These are phyloP conservation scores for Cataglyphis hispanica DNA, from an alignment of 1,140 invertebrate species.

Conservation along the genomic window DNA sequence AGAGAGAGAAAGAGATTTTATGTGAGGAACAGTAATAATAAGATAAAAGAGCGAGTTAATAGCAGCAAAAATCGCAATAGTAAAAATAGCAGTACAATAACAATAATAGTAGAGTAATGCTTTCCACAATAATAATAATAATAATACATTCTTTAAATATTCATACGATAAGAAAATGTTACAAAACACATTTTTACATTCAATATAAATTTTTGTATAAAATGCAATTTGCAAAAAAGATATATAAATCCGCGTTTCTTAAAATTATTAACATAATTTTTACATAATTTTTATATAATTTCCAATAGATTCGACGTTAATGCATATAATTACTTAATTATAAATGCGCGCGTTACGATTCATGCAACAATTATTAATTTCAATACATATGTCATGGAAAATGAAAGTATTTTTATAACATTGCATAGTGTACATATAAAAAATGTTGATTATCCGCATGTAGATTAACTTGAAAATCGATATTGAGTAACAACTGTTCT, in stretches of 20 bases:
- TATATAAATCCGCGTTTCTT: constrained; percentile 4
- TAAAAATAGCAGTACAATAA: constrained; percentile 60
- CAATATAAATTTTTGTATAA: constrained; percentile 44
- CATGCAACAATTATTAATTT: constrained; percentile 42
- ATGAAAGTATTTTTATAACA: constrained; percentile 31
- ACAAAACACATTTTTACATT: constrained; percentile 26
- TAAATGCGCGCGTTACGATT: constrained; percentile 41
- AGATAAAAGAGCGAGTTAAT: constrained; percentile 42
- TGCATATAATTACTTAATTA: constrained; percentile 42
- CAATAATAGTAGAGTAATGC: constrained; percentile 63
- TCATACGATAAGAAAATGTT: constrained; percentile 29
- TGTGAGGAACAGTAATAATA: constrained; percentile 55
- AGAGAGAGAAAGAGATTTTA: constrained; percentile 19
- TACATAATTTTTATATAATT: too few relatives aligned
- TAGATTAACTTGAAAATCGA: constrained; percentile 30
- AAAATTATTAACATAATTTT: constrained; percentile 45
- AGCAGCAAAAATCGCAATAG: constrained; percentile 64
- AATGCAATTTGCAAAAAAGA: constrained; percentile 23
- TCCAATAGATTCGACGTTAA: constrained; percentile 5
- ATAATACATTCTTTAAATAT: constrained; percentile 28
- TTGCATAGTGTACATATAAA: constrained; percentile 25
- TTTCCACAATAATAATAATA: constrained; percentile 51
- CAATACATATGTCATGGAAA: constrained; percentile 31
- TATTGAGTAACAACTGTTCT: neutral
- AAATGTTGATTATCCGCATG: constrained; percentile 49